Evolutionary conservation across 2,797 vertebrate genomes (phyloP).

Genomic region (Ctenochaetus hawaiiensis): DNA sequence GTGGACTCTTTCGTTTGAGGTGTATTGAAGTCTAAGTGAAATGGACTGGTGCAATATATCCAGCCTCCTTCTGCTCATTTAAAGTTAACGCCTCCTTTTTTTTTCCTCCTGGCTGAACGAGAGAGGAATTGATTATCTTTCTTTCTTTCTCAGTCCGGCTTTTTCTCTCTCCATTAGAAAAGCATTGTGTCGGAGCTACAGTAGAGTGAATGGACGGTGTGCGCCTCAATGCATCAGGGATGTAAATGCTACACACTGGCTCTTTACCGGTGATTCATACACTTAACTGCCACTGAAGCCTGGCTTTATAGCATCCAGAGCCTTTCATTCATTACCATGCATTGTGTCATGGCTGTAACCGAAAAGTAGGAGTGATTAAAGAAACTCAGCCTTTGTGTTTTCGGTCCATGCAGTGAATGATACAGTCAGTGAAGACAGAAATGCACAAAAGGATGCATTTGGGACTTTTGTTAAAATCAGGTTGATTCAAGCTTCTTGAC

Average conservation of each 20-base stretch:
- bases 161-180: neutral
- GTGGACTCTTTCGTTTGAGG: neutral
- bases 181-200: conserved; percentile 28
- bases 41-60: neutral
- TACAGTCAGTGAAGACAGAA: neutral
- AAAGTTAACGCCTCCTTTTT: neutral
- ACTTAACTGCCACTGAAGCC: conserved; percentile 4
- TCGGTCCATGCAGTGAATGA: neutral
- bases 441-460: neutral
- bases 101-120: neutral
- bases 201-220: conserved; percentile 13
- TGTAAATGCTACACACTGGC: conserved; percentile 16
- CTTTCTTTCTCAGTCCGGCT: neutral
- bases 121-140: neutral
- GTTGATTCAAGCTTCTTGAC: neutral
- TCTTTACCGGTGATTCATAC: conserved; percentile 24
- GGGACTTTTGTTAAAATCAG: neutral
- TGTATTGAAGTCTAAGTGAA: neutral
- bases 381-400: neutral
- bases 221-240: neutral
- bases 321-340: neutral
- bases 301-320: neutral
- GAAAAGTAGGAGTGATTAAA: neutral
- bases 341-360: neutral
- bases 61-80: conserved; percentile 9